Base-by-base conservation (phyloP, 2,113 vertebrate species). In the Mormyrus lacerda region DNA sequence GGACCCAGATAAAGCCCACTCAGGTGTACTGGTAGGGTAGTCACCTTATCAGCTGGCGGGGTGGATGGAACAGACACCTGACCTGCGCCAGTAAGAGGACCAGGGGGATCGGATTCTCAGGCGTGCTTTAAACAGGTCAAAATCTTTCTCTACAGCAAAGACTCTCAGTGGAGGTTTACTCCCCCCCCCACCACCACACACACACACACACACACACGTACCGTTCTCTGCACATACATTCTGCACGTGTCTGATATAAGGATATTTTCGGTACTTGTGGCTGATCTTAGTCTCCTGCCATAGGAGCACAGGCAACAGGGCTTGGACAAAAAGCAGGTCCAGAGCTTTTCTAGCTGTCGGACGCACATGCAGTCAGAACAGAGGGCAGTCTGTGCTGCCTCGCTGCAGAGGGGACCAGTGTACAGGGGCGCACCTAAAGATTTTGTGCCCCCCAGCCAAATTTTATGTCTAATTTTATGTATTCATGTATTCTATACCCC, bases 61-160 rank as follows among this genome's bases (percentile, higher is more conserved):
- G 27, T 39, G 94, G 96, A 91, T 95, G 42, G 76, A 39, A 58
- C 88, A 93, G 92, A 92, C 89, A 94, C 92, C 89, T 92, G 94
- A 94, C 92, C 93, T 91, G 91, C 91, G 39, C 85, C 90, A 89
- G 93, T 93, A 94, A 93, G 91, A 91, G 65, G 93, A 91, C 93
- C 93, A 92, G 1, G 89, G 91, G 7, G 91, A 93, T 93, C 91
- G 87, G 91, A 90, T 3, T 95, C 95, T 0, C 96, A 96, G 91
- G 95, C 96, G 50, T 96, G 97, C 90, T 95, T 97, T 96, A 96
- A 97, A 89, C 89, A 93, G 91, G 55, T 31, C 55, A 65, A 50
- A 87, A 53, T 85, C 82, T 48, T 27, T 85, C 44, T 85, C 44
- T 19, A 27, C 47, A 35, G 42, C 85, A 13, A 31, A 27, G 48